Base-by-base conservation (phyloP, 2,113 vertebrate species). In the Oceanodroma tethys region DNA sequence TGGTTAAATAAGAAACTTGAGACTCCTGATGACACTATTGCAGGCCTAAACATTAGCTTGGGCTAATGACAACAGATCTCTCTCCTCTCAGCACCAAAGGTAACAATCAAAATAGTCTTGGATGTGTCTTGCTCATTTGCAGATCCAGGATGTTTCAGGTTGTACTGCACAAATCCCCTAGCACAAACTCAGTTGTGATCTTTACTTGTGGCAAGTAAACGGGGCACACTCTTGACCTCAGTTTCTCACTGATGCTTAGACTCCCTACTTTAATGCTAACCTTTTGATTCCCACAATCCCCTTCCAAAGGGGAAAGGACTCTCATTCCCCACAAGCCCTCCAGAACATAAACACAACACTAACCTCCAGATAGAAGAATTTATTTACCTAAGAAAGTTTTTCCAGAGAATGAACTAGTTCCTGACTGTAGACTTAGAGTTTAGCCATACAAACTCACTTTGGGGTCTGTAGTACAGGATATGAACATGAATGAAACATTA, bases 391-490 rank as follows among this genome's bases (percentile, higher is more conserved):
- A 81, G 89, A 95, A 94, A 90, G 50, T 50, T 88, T 92, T 96
- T 95, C 70, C 87, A 97, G 89, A 88, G 80, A 94, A 91, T 27
- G 76, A 90, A 94, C 59, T 52, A 32, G 65, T 88, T 95, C 62
- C 73, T 95, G 78, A 83, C 22, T 92, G 66, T 32, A 92, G 95
- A 93, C 94, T 93, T 91, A 95, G 74, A 80, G 62, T 90, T 96
- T 81, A 92, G 88, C 81, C 72, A 20, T 84, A 92, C 93, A 97
- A 98, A 96, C 80, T 95, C 71, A 6, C 78, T 87, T 91, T 96
- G 96, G 94, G 91, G 93, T 88, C 90, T 92, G 76, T 84, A 97
- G 60, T 86, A 91, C 94, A 96, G 96, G 96, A 97, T 97, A 97
- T 96, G 95, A 97, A 96, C 91, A 84, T 92, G 93, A 97, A 96